phyloP scores from a whole-genome alignment of 2,888 invertebrate genomes.

The Thera britannica region DNA sequence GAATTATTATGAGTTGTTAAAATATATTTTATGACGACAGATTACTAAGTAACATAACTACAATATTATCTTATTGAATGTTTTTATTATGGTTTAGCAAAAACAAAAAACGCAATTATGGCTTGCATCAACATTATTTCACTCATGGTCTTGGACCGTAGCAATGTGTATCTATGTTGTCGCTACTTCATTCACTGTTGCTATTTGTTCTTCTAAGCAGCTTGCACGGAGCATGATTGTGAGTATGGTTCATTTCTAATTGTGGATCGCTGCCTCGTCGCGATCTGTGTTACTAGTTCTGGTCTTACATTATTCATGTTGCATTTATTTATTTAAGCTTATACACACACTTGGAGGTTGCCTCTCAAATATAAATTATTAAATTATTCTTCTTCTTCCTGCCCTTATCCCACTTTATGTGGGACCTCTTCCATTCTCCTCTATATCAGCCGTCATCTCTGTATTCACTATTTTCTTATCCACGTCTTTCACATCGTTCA shows the following conservation, averaged over 20 bases:
- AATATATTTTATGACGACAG: no score
- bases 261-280: conserved; percentile 43
- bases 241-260: conserved; percentile 86
- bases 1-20: no score
- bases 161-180: conserved; percentile 46
- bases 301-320: conserved; percentile 38
- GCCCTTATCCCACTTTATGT: no score
- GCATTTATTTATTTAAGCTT: conserved; percentile 3
- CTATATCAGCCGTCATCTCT: no score
- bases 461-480: no score
- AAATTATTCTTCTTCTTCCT: no score
- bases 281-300: conserved; percentile 42
- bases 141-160: conserved; percentile 62
- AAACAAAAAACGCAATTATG: conserved; percentile 6
- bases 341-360: conserved; percentile 38
- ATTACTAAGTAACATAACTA: no score
- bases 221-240: conserved; percentile 97
- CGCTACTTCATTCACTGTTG: conserved; percentile 86
- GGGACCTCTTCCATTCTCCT: no score
- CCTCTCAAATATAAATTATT: conserved; percentile 3
- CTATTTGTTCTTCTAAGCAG: conserved; percentile 88
- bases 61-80: no score
- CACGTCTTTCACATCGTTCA: no score
- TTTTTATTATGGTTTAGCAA: neutral
- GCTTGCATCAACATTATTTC: conserved; percentile 9